Conservation (phyloP, 2,113 vertebrate species). For the pig (Sus scrofa) region T2T-Sscrofa CM000814.6:100028001-100028500, state of each 20-base stretch:
- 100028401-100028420: too few species aligned
- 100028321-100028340: too few species aligned
- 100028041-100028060: background rate
- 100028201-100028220: constrained; percentile 26
- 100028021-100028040: constrained; percentile 10
- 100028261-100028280: too few species aligned
- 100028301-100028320: too few species aligned
- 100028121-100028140: background rate
- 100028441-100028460: too few species aligned
- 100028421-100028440: too few species aligned
- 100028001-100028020: background rate
- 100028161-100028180: background rate
- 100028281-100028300: too few species aligned
- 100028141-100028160: background rate
- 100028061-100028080: background rate
- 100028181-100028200: background rate
- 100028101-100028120: constrained; percentile 1
- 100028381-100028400: too few species aligned
- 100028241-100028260: too few species aligned
- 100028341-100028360: too few species aligned
- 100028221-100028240: background rate
- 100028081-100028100: background rate
- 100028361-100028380: too few species aligned
- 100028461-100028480: too few species aligned
- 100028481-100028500: background rate